Base-by-base conservation (phyloP, 2,113 vertebrate genomes). In the Alethe diademata region DNA sequence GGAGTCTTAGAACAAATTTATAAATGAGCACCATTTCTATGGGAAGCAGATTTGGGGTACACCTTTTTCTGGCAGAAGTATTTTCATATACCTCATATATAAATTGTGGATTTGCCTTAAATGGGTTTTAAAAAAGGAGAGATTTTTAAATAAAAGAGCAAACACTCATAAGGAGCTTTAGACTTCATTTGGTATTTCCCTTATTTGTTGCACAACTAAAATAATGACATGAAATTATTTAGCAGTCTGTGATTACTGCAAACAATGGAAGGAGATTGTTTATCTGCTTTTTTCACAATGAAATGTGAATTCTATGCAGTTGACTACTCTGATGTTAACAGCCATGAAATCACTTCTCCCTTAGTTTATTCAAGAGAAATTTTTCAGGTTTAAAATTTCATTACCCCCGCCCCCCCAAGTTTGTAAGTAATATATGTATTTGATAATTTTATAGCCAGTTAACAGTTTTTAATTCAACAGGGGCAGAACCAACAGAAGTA, bases 201-300 rank as follows among this genome's bases (percentile, higher is more conserved):
- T 87, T 81, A 26, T 71, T 88, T 78, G 36, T 95, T 90, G 69
- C 89, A 67, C 47, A 93, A 88, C 78, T 66, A 3, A 88, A 95
- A 66, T 85, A 76, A 92, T 79, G 88, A 51, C 85, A 84, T 74
- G 31, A 76, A 94, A 88, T 90, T 70, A 75, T 92, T 85, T 84
- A 86, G 50, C 62, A 75, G 57, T 42, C 57, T 85, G 35, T 62
- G 69, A 89, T 95, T 95, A 82, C 23, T 71, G 73, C 71, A 75
- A 65, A 90, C 86, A 95, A 87, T 87, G 81, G 88, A 78, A 78
- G 24, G 84, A 94, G 81, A 58, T 62, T 71, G 86, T 88, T 91
- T 87, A 81, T 92, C 65, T 80, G 60, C 33, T 66, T 70, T 35
- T 88, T 75, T 19, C 51, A 28, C 86, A 79, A 62, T 84, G 87